Conservation (phyloP, 1,140 invertebrate species). For the Drosophila tropicalis region DNA sequence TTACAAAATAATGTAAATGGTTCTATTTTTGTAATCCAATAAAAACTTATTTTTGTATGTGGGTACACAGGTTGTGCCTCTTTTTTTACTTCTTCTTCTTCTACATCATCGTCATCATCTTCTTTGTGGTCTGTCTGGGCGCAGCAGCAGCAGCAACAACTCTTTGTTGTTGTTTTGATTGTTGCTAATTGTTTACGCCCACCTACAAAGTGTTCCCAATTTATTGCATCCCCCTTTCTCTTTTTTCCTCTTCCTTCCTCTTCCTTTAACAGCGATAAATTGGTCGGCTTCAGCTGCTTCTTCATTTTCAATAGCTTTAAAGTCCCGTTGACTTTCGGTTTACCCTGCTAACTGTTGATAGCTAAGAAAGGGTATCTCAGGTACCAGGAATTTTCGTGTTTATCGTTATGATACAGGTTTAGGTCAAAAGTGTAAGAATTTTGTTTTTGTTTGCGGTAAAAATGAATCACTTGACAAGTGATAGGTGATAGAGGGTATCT, state of each 20-base stretch:
- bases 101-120: slow-evolving; percentile 8
- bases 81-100: not conserved
- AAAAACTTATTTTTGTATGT: slow-evolving; percentile 52
- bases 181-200: slow-evolving; percentile 71
- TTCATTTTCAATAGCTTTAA: slow-evolving; percentile 67
- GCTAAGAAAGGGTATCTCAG: not conserved
- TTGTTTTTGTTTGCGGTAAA: too few species aligned
- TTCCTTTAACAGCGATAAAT: slow-evolving; percentile 35
- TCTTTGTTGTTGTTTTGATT: slow-evolving; percentile 28
- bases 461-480: too few species aligned
- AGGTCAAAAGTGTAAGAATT: too few species aligned
- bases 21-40: slow-evolving; percentile 42
- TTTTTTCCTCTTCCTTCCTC: slow-evolving; percentile 3
- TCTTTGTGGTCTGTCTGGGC: slow-evolving; percentile 46
- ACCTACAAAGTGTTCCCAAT: slow-evolving; percentile 42
- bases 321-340: slow-evolving; percentile 68
- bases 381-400: too few species aligned
- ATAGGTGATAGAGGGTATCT: not conserved
- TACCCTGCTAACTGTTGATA: slow-evolving; percentile 4
- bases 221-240: not conserved
- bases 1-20: slow-evolving; percentile 21
- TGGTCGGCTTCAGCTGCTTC: slow-evolving; percentile 54
- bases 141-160: slow-evolving; percentile 47
- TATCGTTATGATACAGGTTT: too few species aligned
- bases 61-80: not conserved